Evolutionary conservation across 2,888 invertebrate species (phyloP).

Genomic region (Parnassius apollo): DNA sequence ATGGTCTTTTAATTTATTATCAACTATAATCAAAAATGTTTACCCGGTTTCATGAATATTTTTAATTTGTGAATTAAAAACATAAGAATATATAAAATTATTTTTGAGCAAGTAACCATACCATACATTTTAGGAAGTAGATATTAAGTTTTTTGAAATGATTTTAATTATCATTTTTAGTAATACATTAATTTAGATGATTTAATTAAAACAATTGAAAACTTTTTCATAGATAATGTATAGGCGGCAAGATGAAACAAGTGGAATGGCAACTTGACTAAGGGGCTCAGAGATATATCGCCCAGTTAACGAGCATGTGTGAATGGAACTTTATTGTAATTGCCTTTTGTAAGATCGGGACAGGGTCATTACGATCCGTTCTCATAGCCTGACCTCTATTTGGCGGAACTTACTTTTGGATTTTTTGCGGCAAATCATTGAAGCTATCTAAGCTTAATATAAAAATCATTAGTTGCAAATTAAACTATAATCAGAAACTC

Average conservation of each 20-base stretch:
- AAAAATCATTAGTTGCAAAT: too few species aligned
- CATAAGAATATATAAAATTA: too few species aligned
- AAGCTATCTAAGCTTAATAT: too few species aligned
- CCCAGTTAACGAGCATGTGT: conserved; percentile 79
- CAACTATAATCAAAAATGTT: too few species aligned
- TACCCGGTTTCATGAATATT: too few species aligned
- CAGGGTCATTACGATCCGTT: conserved; percentile 74
- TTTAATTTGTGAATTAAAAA: too few species aligned
- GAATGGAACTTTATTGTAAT: conserved; percentile 81
- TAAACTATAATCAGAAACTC: too few species aligned
- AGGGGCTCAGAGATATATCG: conserved; percentile 76
- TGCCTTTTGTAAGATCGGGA: conserved; percentile 80
- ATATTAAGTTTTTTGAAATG: too few species aligned
- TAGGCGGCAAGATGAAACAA: conserved; percentile 57
- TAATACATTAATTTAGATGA: not conserved
- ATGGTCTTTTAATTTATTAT: too few species aligned
- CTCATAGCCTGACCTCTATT: conserved; percentile 65
- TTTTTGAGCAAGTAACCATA: too few species aligned
- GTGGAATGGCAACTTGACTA: conserved; percentile 59
- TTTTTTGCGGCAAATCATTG: conserved; percentile 25
- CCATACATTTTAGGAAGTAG: too few species aligned
- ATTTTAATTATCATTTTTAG: too few species aligned
- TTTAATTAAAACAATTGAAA: conserved; percentile 27
- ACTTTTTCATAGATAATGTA: conserved; percentile 27
- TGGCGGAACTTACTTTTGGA: conserved; percentile 61